Evolutionary conservation across 2,113 vertebrate genomes (phyloP), one percentile per base, ranked within the genome.

Genomic region (Erythrolamprus reginae): DNA sequence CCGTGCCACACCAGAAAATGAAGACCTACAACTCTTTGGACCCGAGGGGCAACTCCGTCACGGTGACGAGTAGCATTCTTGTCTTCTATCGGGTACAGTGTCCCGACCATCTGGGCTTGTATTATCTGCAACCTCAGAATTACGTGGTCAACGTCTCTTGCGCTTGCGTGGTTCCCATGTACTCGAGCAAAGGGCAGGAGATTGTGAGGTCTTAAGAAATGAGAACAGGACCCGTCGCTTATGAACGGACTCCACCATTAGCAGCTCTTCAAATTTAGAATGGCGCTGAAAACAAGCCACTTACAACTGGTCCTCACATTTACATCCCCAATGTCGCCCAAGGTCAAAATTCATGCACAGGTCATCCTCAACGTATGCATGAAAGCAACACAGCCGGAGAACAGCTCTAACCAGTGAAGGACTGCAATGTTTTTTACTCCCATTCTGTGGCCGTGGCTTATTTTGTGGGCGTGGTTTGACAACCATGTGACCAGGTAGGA

Each of bases 71-170:
- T 94, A 91, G 92, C 70, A 93, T 93, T 92, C 92, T 93, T 0
- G 96, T 96, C 77, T 96, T 95, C 92, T 95, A 95, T 52, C 93
- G 95, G 89, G 77, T 84, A 26, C 87, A 56, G 0, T 96, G 96
- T 48, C 77, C 38, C 0, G 0, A 0, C 3, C 26, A 28, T 1
- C 50, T 53, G 0, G 0, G 1, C 0, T 33, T 85, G 84, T 96
- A 92, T 86, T 95, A 93, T 50, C 87, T 96, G 83, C 89, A 94
- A 88, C 55, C 70, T 1, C 65, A 4, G 6, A 48, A 89, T 15
- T 95, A 96, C 55, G 55, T 0, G 0, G 92, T 96, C 45, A 94
- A 94, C 4, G 82, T 96, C 26, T 93, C 95, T 2, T 96, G 96
- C 0, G 88, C 95, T 19, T 96, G 96, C 0, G 94, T 96, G 87